Percentiles rank a stretch among this genome's conserved stretches.
Evolutionary conservation across 2,113 vertebrate species (phyloP).

Genomic region (Eolophus roseicapilla): DNA sequence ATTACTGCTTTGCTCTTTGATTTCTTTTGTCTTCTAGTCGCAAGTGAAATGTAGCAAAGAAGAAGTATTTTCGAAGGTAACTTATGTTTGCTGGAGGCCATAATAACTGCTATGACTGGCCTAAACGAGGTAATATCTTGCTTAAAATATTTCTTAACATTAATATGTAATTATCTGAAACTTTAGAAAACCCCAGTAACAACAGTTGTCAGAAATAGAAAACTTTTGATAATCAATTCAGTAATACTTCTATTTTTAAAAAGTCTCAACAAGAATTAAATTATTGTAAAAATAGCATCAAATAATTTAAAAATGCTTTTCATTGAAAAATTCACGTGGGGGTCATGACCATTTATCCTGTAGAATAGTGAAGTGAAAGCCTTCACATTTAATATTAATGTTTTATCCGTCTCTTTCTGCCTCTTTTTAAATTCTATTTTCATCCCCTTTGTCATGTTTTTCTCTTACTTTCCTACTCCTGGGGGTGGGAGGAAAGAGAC

Average conservation of each 20-base stretch:
- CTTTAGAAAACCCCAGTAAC: neutral
- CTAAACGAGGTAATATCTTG: neutral
- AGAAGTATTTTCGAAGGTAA: neutral
- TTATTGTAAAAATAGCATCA: neutral
- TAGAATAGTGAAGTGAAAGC: neutral
- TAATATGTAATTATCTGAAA: neutral
- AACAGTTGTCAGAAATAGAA: neutral
- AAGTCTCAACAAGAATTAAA: neutral
- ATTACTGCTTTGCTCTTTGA: neutral
- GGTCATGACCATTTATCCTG: neutral
- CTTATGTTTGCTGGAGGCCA: neutral
- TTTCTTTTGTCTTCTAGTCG: neutral
- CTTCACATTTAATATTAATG: neutral
- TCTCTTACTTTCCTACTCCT: neutral
- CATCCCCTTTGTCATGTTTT: neutral
- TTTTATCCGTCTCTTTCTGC: neutral
- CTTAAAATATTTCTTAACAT: neutral
- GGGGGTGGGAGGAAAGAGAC: neutral
- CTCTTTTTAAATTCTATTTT: conserved; percentile 12
- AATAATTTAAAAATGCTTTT: neutral
- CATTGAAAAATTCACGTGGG: neutral
- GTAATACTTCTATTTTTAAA: neutral
- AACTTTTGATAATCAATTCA: neutral
- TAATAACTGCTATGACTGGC: neutral
- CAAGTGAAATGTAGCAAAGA: neutral